Evolutionary conservation across 2,797 vertebrate genomes (phyloP), one percentile per base, ranked within the genome.

Genomic region (Urocyon cinereoargenteus): DNA sequence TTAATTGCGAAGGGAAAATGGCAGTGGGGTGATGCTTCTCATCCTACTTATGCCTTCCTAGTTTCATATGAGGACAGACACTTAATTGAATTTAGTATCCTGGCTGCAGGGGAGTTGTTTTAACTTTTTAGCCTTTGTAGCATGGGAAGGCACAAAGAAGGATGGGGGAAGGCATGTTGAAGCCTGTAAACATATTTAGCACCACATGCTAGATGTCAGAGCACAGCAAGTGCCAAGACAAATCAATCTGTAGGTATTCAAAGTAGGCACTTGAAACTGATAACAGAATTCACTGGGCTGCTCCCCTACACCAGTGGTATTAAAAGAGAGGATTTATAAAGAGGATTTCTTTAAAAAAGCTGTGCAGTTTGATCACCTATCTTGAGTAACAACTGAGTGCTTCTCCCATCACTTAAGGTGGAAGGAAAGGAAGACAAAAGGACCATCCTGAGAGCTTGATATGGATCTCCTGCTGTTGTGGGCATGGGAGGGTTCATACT

Each of bases 271-370:
- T 19, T 31, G 55, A 62, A 89, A 78, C 55, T 84, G 75, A 22
- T 53, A 77, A 77, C 57, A n/a, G 28, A n/a, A 62, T 62, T 85
- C 21, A 70, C 22, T 53, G 31, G 79, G 72, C 3, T 73, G 61
- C 64, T 93, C 13, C 34, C n/a, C n/a, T 59, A 40, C 8, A 34
- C 66, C 36, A 59, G 64, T 40, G 31, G 64, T 57, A 57, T 26
- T 26, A 92, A 85, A 88, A 78, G 59, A 82, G 26, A 51, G 45
- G 24, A 88, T 73, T 85, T 73, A 18, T 84, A 62, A 55, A 68
- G 49, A 86, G 22, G 15, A 75, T 94, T 86, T 94, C 86, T 94
- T 59, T 45, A 18, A 79, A 66, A 87, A 94, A 49, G 40, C 34
- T 93, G 34, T 77, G 13, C 9, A 36, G 53, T 78, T 83, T 88